A percentile compares a stretch with the other conserved stretches of the same genome.
These are phyloP conservation scores for Cephus rjabovi DNA, from an alignment of 2,888 invertebrate species.

Conservation along the genomic window DNA sequence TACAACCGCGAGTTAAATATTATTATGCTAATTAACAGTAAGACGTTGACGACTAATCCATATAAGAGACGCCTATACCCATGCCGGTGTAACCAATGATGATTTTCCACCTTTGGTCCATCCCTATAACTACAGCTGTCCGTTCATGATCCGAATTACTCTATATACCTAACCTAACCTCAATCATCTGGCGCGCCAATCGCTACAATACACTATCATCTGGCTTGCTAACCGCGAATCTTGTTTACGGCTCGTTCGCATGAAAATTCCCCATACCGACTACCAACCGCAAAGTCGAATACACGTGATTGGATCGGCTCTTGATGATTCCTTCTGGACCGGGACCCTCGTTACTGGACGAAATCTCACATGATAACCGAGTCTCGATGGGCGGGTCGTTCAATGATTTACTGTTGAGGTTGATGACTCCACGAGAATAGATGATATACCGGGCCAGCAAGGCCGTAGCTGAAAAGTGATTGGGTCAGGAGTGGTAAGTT, in stretches of 20 bases:
- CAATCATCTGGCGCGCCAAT: neutral
- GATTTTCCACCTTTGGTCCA: neutral
- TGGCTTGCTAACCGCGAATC: neutral
- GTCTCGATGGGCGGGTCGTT: neutral
- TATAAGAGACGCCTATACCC: conserved; percentile 39
- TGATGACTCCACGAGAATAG: neutral
- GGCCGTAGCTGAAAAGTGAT: neutral
- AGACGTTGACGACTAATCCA: conserved; percentile 54
- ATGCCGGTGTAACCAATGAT: neutral
- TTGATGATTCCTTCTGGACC: neutral
- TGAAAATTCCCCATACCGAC: neutral
- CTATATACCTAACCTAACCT: neutral
- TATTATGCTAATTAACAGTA: conserved; percentile 54
- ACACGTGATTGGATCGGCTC: neutral
- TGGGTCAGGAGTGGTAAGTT: neutral
- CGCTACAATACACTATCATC: too few species aligned
- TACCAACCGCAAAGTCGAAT: neutral
- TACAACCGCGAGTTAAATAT: conserved; percentile 54
- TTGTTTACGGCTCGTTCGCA: neutral
- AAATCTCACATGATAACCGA: neutral
- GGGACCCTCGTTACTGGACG: neutral
- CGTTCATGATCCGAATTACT: neutral
- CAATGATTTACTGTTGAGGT: neutral
- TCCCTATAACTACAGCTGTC: neutral
- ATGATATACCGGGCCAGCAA: neutral